These are phyloP conservation scores for Hafferia zeledoni DNA, from an alignment of 2,797 vertebrate species.

Conservation along the genomic window DNA sequence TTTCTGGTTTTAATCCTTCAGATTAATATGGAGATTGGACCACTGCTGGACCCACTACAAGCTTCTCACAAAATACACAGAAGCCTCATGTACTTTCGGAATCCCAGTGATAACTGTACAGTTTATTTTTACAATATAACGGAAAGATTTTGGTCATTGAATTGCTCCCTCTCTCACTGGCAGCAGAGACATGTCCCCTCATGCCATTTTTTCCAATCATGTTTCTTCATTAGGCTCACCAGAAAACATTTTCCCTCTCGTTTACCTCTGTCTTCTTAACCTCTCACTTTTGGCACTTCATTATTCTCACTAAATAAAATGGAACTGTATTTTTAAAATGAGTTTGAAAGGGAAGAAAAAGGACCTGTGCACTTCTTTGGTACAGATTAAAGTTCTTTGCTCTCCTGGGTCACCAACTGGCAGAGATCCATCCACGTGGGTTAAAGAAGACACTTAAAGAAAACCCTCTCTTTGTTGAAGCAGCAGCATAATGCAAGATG, in stretches of 20 bases:
- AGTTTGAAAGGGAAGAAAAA: neutral
- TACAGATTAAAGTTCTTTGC: neutral
- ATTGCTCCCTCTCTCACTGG: neutral
- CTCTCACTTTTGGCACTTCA: neutral
- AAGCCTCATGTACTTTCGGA: neutral
- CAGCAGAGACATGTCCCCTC: neutral
- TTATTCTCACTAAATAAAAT: neutral
- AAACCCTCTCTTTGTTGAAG: conserved; percentile 6
- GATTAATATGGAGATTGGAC: neutral
- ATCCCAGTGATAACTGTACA: neutral
- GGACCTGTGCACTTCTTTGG: neutral
- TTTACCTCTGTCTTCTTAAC: conserved; percentile 3
- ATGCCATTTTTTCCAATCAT: neutral
- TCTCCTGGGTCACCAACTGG: neutral
- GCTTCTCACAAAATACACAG: neutral
- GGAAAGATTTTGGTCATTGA: neutral
- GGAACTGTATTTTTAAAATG: neutral
- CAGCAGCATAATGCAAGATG: neutral
- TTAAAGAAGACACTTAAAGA: conserved; percentile 15
- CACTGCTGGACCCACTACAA: neutral
- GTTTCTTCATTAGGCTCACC: neutral
- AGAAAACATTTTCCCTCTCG: neutral
- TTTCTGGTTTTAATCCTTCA: neutral
- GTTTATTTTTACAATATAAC: neutral
- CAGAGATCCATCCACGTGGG: neutral